These are phyloP conservation scores for Pandemis corylana DNA, from an alignment of 2,888 invertebrate species.

Conservation along the genomic window DNA sequence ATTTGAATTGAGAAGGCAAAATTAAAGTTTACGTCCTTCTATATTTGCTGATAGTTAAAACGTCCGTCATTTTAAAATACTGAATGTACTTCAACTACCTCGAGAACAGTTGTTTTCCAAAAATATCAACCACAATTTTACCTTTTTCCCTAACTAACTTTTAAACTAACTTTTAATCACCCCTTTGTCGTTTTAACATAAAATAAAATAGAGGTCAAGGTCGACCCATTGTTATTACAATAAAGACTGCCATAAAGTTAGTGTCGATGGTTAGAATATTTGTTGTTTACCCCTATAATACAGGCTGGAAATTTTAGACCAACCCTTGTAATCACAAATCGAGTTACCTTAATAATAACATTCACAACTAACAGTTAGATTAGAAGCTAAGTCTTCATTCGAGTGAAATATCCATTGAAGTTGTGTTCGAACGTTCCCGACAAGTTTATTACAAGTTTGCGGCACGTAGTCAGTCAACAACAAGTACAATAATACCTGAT, in stretches of 20 bases:
- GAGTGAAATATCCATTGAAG: constrained; percentile 11
- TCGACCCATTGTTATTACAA: not conserved
- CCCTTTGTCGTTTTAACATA: not conserved
- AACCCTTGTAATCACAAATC: not conserved
- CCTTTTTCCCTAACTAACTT: not conserved
- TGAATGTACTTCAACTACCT: not conserved
- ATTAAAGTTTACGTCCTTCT: not conserved
- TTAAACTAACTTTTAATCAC: not conserved
- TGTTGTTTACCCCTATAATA: not conserved
- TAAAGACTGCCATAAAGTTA: not conserved
- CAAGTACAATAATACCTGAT: constrained; percentile 23
- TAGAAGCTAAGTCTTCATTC: constrained; percentile 6
- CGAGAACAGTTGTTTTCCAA: not conserved
- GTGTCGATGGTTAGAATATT: not conserved
- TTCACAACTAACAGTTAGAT: not conserved
- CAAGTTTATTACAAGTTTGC: constrained; percentile 25
- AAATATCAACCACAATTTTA: not conserved
- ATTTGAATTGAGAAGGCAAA: not conserved
- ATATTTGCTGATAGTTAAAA: not conserved
- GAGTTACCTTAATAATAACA: not conserved
- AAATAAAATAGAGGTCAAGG: not conserved
- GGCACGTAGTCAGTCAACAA: constrained; percentile 24
- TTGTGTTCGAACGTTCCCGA: not conserved
- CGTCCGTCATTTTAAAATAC: not conserved
- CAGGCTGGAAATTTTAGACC: not conserved